Evolutionary conservation across 2,888 invertebrate genomes (phyloP).

Genomic region (Coenonympha arcania): DNA sequence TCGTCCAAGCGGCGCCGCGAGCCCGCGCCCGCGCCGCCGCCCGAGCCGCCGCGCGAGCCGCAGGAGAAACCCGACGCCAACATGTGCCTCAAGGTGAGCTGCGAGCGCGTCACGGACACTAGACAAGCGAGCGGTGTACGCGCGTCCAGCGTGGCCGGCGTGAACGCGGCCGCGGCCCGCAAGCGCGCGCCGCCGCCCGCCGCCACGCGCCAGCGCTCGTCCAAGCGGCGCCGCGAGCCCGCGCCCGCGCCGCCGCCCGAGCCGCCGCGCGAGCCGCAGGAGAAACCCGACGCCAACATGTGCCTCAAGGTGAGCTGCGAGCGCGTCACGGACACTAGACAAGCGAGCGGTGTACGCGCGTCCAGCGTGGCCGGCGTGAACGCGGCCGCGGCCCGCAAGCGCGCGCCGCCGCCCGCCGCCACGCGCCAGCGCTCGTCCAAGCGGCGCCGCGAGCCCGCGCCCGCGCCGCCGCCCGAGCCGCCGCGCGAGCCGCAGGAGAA

Average conservation of each 20-base stretch:
- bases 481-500: slow-evolving; percentile 82
- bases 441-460: slow-evolving; percentile 49
- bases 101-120: no score
- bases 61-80: slow-evolving; percentile 87
- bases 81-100: slow-evolving; percentile 83
- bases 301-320: slow-evolving; percentile 81
- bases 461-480: slow-evolving; percentile 70
- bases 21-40: slow-evolving; percentile 60
- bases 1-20: slow-evolving; percentile 45
- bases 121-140: no score
- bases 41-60: slow-evolving; percentile 78
- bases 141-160: no score
- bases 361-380: slow-evolving; percentile 30
- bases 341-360: no score
- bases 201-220: slow-evolving; percentile 49
- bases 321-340: no score
- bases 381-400: slow-evolving; percentile 40
- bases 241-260: slow-evolving; percentile 68
- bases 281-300: slow-evolving; percentile 90
- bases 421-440: slow-evolving; percentile 51
- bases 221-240: slow-evolving; percentile 47
- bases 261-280: slow-evolving; percentile 78
- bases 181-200: slow-evolving; percentile 42
- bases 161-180: slow-evolving; percentile 33
- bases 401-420: slow-evolving; percentile 39